Evolutionary conservation across 2,797 vertebrate genomes (phyloP), one percentile per base, ranked within the genome.

Genomic region (Phoeniculus purpureus): DNA sequence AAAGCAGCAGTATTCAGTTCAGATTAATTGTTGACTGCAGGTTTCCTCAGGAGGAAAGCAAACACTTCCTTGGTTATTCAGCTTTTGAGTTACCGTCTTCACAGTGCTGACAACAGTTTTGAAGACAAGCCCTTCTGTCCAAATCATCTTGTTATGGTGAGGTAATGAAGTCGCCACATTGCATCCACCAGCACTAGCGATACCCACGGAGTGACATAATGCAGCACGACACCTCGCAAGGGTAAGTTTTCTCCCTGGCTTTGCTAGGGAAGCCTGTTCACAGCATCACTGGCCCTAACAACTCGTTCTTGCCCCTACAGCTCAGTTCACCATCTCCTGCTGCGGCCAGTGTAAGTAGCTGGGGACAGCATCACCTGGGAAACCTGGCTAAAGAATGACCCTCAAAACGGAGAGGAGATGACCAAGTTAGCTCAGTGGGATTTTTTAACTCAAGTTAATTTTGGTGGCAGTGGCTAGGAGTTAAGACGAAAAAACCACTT

Each of bases 221-320:
- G 29, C 0, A 0, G 77, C 79, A 67, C 0, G 54, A 90, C 92
- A 92, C 2, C 32, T 65, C 58, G 20, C 5, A 65, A 58, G 67
- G 86, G 92, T 7, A 2, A 25, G 32, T 45, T 55, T 65, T 15
- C 79, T 32, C 65, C 60, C 75, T 27, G 71, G 15, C 80, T 81
- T 14, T 5, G 10, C 18, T 0, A 12, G 66, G 86, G 50, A 79
- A 71, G 58, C 61, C 84, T 32, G 10, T 20, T n/a, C 29, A 14
- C 7, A 58, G 74, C 89, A 51, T 50, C 84, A 71, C 58, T 85
- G 88, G 94, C 74, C 83, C 92, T 17, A 76, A n/a, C 54, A 50
- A 62, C 45, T 45, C 31, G 3, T 5, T 55, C 25, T 2, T 83
- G 74, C 70, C 60, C 68, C 29, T 45, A 22, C 27, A 23, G 55